Evolutionary conservation across 1,140 invertebrate genomes (phyloP), one percentile per base, ranked within the genome.

Genomic region (Drosophila mayri): DNA sequence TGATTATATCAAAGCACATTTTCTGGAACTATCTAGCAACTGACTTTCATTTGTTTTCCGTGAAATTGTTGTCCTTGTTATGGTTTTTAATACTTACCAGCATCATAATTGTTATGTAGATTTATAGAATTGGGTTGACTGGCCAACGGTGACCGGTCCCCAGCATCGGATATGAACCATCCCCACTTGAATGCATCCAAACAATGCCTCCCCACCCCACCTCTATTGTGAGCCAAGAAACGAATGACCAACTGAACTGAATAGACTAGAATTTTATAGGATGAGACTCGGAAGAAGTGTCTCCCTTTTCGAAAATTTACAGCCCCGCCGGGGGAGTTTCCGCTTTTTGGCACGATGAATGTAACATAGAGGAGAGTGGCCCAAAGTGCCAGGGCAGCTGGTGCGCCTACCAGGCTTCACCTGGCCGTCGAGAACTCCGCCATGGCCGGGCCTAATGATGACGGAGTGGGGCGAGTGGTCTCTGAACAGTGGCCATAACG

Each of bases 101-200:
- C 70, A 83, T 80, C 81, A 84, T 88, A 90, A 88, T 88, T 88
- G 80, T 90, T 90, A 88, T 88, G 85, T 68, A 88, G 81, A 88
- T 88, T 88, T 81, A 88, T 84, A 80, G 73, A 88, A 80, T 74
- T 77, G 76, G 80, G 67, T 64, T 78, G 79, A 50, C 82, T 85
- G 43, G 63, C 59, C 25, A 72, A 52, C 50, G 58, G 25, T 61
- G 72, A 54, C 66, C 73, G 66, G 37, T 76, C 38, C 22, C 81
- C 73, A 57, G 57, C 65, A 54, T 60, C 75, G 79, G 79, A 87
- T 79, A 38, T 76, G 58, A 60, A 58, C 47, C 22, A 43, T 46
- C 46, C 47, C 20, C 50, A 65, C 64, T 87, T 82, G 60, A 58
- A 63, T 76, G 43, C 54, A 61, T 57, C 68, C 55, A 49, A 80